Conservation (phyloP, 1,140 invertebrate genomes). For the Cyrtorhinus lividipennis region DNA sequence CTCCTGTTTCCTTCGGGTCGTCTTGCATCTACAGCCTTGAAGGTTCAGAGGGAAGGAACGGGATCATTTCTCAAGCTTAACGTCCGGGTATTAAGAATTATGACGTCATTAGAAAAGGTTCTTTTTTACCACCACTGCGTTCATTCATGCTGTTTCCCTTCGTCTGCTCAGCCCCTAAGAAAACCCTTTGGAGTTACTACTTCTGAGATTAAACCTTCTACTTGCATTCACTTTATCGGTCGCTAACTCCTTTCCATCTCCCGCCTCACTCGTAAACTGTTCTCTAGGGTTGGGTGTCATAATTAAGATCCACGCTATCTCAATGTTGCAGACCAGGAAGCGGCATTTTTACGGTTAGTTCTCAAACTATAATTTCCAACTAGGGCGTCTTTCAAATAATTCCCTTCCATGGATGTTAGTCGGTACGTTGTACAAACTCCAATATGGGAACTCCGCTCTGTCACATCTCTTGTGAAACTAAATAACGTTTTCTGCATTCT, state of each 20-base stretch:
- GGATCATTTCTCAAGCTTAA: neutral
- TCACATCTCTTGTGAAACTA: neutral
- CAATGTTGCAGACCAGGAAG: neutral
- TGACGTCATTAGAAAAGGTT: neutral
- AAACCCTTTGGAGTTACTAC: neutral
- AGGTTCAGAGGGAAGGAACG: neutral
- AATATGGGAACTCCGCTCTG: neutral
- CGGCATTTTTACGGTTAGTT: neutral
- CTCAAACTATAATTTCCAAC: neutral
- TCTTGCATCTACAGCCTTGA: neutral
- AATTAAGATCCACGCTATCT: neutral
- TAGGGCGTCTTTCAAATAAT: neutral
- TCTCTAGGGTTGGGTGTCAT: neutral
- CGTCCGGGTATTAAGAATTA: neutral
- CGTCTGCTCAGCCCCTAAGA: too few relatives aligned
- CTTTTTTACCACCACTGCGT: neutral
- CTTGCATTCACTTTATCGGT: neutral
- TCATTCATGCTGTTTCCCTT: neutral
- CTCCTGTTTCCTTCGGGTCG: neutral
- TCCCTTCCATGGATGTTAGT: neutral
- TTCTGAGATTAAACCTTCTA: neutral
- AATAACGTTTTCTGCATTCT: neutral
- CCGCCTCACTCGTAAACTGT: neutral
- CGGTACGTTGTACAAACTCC: neutral
- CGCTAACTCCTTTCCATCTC: neutral